Conservation (phyloP, 2,888 invertebrate species). For the Leucophenga montana region DNA sequence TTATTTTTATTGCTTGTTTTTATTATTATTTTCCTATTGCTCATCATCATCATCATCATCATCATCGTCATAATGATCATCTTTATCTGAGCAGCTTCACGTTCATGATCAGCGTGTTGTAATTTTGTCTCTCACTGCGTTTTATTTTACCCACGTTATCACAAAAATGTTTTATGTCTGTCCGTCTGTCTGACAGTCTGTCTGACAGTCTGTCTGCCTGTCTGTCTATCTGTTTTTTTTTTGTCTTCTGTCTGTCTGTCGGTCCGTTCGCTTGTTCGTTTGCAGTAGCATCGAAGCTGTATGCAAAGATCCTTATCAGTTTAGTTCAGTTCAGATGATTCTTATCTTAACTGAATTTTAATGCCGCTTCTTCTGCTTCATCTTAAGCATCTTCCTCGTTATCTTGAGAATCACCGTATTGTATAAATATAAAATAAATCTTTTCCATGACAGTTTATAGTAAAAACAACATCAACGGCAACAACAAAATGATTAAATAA, state of each 20-base stretch:
- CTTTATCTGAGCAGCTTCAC: too few relatives aligned
- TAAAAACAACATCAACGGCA: not conserved
- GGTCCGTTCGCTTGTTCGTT: slow-evolving; percentile 13
- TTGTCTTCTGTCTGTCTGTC: slow-evolving; percentile 32
- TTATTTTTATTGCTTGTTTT: not conserved
- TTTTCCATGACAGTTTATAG: too few relatives aligned
- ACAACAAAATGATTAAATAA: slow-evolving; percentile 4
- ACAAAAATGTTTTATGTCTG: too few relatives aligned
- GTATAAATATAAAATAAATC: slow-evolving; percentile 13
- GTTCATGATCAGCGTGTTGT: too few relatives aligned
- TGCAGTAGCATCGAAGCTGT: slow-evolving; percentile 9
- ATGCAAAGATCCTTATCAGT: slow-evolving; percentile 18
- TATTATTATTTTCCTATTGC: not conserved
- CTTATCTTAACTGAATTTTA: too few relatives aligned
- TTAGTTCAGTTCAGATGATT: not conserved
- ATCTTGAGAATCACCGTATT: not conserved
- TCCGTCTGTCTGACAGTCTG: too few relatives aligned
- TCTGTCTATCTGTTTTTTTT: not conserved
- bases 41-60: not conserved
- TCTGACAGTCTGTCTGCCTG: too few relatives aligned
- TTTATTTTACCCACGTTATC: not conserved
- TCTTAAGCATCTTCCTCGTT: too few relatives aligned
- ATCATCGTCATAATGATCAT: not conserved
- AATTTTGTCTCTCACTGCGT: not conserved
- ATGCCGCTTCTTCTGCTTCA: too few relatives aligned